Conservation (phyloP, 2,113 vertebrate genomes). For the Macrotis lagotis region DNA sequence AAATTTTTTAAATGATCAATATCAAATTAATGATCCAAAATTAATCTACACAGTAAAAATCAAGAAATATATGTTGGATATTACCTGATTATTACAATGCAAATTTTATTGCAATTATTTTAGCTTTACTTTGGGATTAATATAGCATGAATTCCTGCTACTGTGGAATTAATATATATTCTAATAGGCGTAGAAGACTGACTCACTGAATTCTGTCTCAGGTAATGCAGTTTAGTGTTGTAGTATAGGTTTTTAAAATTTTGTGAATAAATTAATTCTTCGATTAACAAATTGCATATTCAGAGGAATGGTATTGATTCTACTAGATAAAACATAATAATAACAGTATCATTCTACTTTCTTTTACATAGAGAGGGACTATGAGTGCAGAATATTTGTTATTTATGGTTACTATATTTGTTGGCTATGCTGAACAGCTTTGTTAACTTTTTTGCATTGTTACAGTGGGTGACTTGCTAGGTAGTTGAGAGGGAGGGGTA, state of each 20-base stretch:
- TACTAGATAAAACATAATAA: neutral
- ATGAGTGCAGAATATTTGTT: neutral
- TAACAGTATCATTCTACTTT: neutral
- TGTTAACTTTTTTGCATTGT: neutral
- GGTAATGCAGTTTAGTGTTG: neutral
- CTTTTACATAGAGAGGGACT: neutral
- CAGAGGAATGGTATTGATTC: neutral
- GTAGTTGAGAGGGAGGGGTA: neutral
- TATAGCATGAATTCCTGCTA: neutral
- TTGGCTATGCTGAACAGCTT: neutral
- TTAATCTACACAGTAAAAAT: slow-evolving; percentile 46
- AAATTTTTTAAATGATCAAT: neutral
- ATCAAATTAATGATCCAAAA: slow-evolving; percentile 30
- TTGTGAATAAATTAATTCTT: neutral
- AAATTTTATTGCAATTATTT: slow-evolving; percentile 18
- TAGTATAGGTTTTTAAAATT: neutral
- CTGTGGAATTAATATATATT: neutral
- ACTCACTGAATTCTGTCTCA: neutral
- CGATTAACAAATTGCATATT: neutral
- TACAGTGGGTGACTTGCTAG: neutral
- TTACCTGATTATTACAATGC: neutral
- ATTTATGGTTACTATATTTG: neutral
- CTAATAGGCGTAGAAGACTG: slow-evolving; percentile 7
- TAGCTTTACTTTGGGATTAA: neutral
- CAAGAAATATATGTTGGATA: slow-evolving; percentile 1